Evolutionary conservation across 2,888 invertebrate species (phyloP), one percentile per base, ranked within the genome.

Genomic region (Cosmopolites sordidus): DNA sequence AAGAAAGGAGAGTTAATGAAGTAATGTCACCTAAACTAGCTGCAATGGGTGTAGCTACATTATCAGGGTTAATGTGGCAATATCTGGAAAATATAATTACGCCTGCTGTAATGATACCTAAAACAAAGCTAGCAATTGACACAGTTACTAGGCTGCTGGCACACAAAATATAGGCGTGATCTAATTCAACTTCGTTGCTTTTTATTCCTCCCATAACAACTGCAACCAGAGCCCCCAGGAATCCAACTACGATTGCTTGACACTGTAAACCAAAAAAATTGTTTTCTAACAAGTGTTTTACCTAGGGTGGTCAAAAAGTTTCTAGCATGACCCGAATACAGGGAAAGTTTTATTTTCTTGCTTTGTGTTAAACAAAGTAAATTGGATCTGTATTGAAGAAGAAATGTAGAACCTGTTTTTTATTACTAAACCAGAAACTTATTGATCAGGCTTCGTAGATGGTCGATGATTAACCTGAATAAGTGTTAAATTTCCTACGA

Each of bases 21-120:
- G 84, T 85, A 43, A 89, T 80, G 70, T 90, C 89, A 11, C 89
- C 89, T 43, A 89, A 76, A 69, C 85, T 85, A n/a, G 88, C 87
- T 14, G 89, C 89, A 54, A 89, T 84, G 5, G 89, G 89, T 1
- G 88, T 87, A 8, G 87, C 87, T 12, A 89, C 83, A 71, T 89
- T 89, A 71, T 89, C 89, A 9, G 89, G 88, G 70, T 89, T 87
- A 59, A 88, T 82, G 64, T 83, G 79, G 61, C 82, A 79, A 69
- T 81, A 79, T 45, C 84, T 79, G 1, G 87, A 86, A 54, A 83
- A 72, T 16, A 88, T 76, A 54, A 89, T 83, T 17, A 89, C 87
- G 40, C 79, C 80, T 14, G 86, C 82, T 73, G 89, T 89, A 53
- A 88, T 79, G 42, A 83, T 65, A 51, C 84, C 86, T 58, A 89